phyloP scores from a whole-genome alignment of 1,140 invertebrate genomes.

The Globodera rostochiensis region DNA sequence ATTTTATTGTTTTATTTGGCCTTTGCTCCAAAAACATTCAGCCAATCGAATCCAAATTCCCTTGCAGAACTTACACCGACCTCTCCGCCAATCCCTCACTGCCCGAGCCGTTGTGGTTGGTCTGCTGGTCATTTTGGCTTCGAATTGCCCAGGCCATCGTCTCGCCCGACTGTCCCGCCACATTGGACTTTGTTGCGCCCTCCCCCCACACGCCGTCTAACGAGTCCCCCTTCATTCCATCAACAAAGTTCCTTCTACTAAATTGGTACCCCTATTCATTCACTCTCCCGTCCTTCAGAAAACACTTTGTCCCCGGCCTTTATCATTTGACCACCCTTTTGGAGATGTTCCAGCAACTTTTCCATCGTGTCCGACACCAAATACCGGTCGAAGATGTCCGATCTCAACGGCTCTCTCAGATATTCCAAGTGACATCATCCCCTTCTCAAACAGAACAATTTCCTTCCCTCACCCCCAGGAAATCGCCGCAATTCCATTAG shows the following conservation, averaged over 20 bases:
- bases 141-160: conserved; percentile 48
- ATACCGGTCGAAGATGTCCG: conserved; percentile 50
- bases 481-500: conserved; percentile 51
- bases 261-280: not conserved
- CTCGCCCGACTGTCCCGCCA: conserved; percentile 32
- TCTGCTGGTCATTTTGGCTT: conserved; percentile 51
- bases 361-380: conserved; percentile 48
- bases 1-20: too few relatives aligned
- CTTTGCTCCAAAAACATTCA: not conserved
- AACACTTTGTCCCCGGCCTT: conserved; percentile 54
- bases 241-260: conserved; percentile 13
- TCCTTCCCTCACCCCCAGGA: conserved; percentile 50
- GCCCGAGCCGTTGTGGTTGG: conserved; percentile 53
- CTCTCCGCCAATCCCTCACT: conserved; percentile 36
- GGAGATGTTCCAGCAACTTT: conserved; percentile 56
- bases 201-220: not conserved
- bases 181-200: conserved; percentile 11
- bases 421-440: conserved; percentile 37
- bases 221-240: conserved; percentile 3
- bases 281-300: conserved; percentile 15
- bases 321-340: conserved; percentile 63
- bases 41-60: not conserved
- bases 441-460: not conserved
- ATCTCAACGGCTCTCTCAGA: conserved; percentile 27
- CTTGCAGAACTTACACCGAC: conserved; percentile 5